Base-by-base conservation (phyloP, 2,888 invertebrate species). In the Lapara coniferarum region DNA sequence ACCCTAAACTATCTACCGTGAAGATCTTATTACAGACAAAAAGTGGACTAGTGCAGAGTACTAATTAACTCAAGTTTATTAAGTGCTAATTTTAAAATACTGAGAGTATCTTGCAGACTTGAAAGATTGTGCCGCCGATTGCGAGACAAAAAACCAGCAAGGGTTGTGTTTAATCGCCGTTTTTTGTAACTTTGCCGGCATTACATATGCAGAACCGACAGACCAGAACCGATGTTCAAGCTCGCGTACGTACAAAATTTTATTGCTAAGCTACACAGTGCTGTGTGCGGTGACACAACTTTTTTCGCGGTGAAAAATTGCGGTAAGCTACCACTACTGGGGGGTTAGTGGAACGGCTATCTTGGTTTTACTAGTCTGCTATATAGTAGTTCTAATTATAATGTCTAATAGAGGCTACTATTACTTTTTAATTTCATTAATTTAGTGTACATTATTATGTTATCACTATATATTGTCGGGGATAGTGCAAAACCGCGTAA, bases 181-280 rank as follows among this genome's bases (percentile, higher is more conserved):
- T 87, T 89, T 87, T 83, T 81, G 79, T 81, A 76, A 69, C 75
- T 74, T 79, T 76, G 84, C 80, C 84, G 81, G 84, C 84, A 89
- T 89, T 87, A 89, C 86, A 89, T 81, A 89, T 89, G 89, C 87
- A 81, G 81, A 86, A 81, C 80, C 86, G 81, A 77, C 85, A 85
- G 89, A 91, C 85, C 89, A 83, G 85, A 90, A 89, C 89, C 80
- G 76, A 84, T 75, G 78, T 77, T 75, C 77, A 81, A 80, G 80
- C 77, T 78, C 68, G 74, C 75, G 74, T 74, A 75, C 72, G 72
- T 72, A 73, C 77, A 69, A 68, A 72, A 70, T 74, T 76, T 77
- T 75, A 76, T 77, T 63, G 49, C 49, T 71, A 68, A 67, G 19
- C 3, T 44, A 44, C 56, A 53, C 53, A 66, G 66, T 30, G 46